Base-by-base conservation (phyloP, 2,797 vertebrate species). In the Morus bassanus region DNA sequence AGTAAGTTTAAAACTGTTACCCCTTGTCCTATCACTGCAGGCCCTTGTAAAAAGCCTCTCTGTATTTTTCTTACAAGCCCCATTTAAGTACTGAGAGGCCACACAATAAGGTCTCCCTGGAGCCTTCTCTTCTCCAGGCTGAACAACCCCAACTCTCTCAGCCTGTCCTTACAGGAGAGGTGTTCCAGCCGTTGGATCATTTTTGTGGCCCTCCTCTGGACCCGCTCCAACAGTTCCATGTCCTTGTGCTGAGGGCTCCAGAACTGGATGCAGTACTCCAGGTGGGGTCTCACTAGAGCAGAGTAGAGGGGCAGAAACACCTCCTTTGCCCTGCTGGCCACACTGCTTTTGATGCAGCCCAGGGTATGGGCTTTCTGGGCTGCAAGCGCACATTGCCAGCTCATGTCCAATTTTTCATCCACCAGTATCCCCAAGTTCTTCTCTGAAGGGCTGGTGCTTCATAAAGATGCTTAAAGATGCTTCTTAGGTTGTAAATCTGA, bases 331-430 rank as follows among this genome's bases (percentile, higher is more conserved):
- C 31, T 67, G 18, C 14, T 67, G 15, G 22, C 50, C 31, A 35
- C 0, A 1, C 4, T 70, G 43, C 18, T 78, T 41, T 35, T 65
- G 28, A 16, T 15, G 22, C 48, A 77, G 13, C 14, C 39, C 18
- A 1, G 2, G 11, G 8, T 54, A 18, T 1, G 3, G 10, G 12
- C 18, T 21, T 82, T 92, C 37, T 85, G 43, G 56, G n/a, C 67
- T 70, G 22, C 7, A 3, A 39, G 7, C 6, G 1, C 54, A 4
- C 13, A 6, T 51, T 81, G 22, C 14, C 0, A 0, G 28, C 8
- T 85, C 37, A 14, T 7, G 7, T 74, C 50, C 50, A 56, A 3
- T 6, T 89, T 89, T 74, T 91, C 9, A 11, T 27, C n/a, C 37
- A 35, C 17, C 0, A 0, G 7, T 48, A 53, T 28, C 5, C 33